Conservation (phyloP, 2,113 vertebrate genomes). For the Ailuropoda melanoleuca region DNA sequence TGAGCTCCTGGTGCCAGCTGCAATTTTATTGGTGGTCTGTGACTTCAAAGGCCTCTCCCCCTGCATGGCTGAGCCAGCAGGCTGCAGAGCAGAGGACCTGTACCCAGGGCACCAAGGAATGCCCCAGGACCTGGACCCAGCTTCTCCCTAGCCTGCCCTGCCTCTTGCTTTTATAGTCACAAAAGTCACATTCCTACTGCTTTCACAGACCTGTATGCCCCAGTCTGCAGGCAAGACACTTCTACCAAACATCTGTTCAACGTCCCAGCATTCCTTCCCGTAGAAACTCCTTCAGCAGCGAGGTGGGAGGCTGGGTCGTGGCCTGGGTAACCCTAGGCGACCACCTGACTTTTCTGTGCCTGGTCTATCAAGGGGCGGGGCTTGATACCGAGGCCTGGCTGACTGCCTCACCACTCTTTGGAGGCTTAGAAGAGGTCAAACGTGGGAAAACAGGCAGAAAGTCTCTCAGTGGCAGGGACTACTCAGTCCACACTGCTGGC, state of each 20-base stretch:
- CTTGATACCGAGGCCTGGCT: neutral
- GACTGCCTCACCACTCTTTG: neutral
- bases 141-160: neutral
- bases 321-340: neutral
- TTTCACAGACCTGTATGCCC: neutral
- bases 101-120: constrained; percentile 75
- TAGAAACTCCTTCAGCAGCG: neutral
- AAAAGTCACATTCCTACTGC: neutral
- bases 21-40: constrained; percentile 87
- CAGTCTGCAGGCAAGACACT: neutral
- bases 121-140: constrained; percentile 30
- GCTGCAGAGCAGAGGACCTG: constrained; percentile 76
- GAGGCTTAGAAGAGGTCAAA: neutral
- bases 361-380: neutral
- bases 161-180: neutral
- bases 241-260: neutral
- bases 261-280: neutral
- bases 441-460: neutral
- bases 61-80: constrained; percentile 73
- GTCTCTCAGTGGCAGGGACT: neutral
- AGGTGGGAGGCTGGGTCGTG: neutral
- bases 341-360: neutral
- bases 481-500: neutral
- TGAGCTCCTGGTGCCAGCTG: constrained; percentile 86
- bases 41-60: constrained; percentile 87